Conservation (phyloP, 2,797 vertebrate genomes). For the Hipposideros larvatus region DNA sequence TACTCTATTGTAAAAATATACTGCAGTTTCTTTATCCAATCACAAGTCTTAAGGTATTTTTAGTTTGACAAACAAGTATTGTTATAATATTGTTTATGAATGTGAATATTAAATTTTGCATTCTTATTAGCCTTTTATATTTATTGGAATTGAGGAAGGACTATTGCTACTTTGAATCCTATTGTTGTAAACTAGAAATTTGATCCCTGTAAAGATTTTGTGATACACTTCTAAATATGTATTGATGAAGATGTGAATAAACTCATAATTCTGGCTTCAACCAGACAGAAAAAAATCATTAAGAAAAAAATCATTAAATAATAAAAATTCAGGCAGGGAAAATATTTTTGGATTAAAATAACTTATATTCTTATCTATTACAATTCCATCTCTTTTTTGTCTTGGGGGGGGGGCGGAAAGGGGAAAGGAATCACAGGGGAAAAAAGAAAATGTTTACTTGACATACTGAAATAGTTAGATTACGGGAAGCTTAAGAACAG, state of each 20-base stretch:
- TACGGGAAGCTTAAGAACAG: slow-evolving; percentile 1
- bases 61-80: background rate
- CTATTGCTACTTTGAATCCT: background rate
- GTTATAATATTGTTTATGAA: background rate
- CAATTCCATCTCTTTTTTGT: background rate
- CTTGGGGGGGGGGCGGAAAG: background rate
- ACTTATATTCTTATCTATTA: background rate
- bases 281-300: slow-evolving; percentile 41
- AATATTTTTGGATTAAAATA: background rate
- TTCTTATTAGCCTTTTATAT: background rate
- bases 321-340: background rate
- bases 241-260: background rate
- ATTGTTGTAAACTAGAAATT: background rate
- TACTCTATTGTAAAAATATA: too few relatives aligned
- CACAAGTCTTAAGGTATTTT: background rate
- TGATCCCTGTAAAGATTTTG: background rate
- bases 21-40: too few relatives aligned
- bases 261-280: slow-evolving; percentile 14
- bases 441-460: background rate
- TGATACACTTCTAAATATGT: slow-evolving; percentile 29
- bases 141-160: background rate
- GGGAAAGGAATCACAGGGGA: background rate
- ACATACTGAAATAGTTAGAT: background rate
- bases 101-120: background rate
- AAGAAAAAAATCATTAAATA: slow-evolving; percentile 37